Evolutionary conservation across 53 echinoderm and acorn worm genomes (phyloP).

Genomic region (Paracentrotus lividus): DNA sequence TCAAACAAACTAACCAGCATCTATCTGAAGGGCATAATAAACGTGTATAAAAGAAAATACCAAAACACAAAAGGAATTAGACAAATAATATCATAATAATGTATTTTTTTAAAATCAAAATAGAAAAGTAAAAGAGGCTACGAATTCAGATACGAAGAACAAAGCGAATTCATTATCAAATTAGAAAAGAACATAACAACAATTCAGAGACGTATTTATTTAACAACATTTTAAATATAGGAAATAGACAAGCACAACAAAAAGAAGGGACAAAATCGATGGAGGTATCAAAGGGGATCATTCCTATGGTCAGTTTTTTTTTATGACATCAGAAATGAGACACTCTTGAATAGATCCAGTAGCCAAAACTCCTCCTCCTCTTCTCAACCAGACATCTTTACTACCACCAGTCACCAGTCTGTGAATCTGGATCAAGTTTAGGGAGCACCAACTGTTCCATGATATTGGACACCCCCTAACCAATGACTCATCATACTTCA

Average conservation of each 20-base stretch:
- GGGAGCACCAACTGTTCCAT: constrained; percentile 30
- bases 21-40: too few relatives aligned
- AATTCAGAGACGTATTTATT: too few relatives aligned
- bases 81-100: neutral
- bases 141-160: too few relatives aligned
- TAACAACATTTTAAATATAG: too few relatives aligned
- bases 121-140: too few relatives aligned
- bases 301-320: neutral
- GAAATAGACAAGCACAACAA: neutral
- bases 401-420: neutral
- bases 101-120: too few relatives aligned
- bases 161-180: neutral
- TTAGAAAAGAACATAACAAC: neutral
- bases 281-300: too few relatives aligned
- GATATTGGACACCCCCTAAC: constrained; percentile 45
- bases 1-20: too few relatives aligned
- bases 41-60: too few relatives aligned
- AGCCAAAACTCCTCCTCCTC: neutral
- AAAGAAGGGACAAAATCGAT: neutral
- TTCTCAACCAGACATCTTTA: neutral
- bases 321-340: neutral
- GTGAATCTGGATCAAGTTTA: constrained; percentile 11
- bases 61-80: neutral
- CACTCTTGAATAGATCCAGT: neutral
- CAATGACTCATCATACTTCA: constrained; percentile 56